Percentiles rank a stretch among this genome's conserved stretches.
phyloP scores from a whole-genome alignment of 2,797 vertebrate species.

The Hypotaenidia okinawae region DNA sequence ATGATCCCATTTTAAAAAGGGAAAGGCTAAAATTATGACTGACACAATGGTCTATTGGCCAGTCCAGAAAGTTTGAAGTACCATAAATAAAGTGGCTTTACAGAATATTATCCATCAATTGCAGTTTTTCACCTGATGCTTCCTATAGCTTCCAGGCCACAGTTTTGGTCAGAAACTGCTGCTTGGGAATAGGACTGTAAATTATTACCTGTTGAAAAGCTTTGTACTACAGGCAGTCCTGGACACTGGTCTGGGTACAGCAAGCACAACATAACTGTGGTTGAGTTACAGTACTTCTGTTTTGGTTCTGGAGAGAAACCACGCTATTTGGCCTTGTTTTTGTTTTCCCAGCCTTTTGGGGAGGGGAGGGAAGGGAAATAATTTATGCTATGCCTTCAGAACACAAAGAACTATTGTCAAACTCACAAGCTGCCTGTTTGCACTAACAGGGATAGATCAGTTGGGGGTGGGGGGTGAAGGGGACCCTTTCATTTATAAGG shows the following conservation, averaged over 20 bases:
- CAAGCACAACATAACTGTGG: not conserved
- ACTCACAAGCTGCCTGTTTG: conserved; percentile 8
- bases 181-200: not conserved
- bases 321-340: not conserved
- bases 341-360: not conserved
- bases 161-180: not conserved
- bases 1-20: conserved; percentile 27
- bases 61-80: not conserved
- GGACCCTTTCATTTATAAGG: not conserved
- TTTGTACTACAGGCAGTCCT: not conserved
- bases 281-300: not conserved
- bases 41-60: conserved; percentile 19
- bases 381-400: conserved; percentile 9
- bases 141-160: not conserved
- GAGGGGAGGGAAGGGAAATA: not conserved
- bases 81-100: not conserved
- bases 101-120: not conserved
- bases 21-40: conserved; percentile 40
- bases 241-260: not conserved
- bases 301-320: conserved; percentile 5
- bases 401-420: conserved; percentile 38
- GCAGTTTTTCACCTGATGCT: not conserved
- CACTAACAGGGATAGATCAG: not conserved
- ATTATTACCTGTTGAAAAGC: not conserved
- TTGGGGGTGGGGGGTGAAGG: not conserved